Conservation (phyloP, 1,140 invertebrate species). For the Calliopsis andreniformis region DNA sequence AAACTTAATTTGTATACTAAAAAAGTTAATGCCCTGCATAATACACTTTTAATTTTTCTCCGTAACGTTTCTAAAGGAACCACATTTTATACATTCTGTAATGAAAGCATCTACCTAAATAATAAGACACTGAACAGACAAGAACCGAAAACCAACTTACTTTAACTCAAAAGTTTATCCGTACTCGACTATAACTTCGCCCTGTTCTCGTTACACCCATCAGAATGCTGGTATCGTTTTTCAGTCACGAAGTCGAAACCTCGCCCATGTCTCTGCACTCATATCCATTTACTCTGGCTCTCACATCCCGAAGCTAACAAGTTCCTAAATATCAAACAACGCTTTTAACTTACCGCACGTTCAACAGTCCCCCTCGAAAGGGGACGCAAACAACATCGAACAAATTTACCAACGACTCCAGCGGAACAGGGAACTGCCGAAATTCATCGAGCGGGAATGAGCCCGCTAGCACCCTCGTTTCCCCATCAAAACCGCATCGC, state of each 20-base stretch:
- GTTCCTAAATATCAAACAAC: conserved; percentile 45
- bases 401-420: conserved; percentile 36
- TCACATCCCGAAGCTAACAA: conserved; percentile 6
- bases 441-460: conserved; percentile 27
- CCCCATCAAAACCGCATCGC: conserved; percentile 32
- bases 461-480: conserved; percentile 4
- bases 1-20: too few species aligned
- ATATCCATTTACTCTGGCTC: conserved; percentile 7
- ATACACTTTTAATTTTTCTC: too few species aligned
- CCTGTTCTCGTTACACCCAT: too few species aligned
- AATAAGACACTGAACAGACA: too few species aligned
- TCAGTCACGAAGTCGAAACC: not conserved
- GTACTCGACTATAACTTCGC: not conserved
- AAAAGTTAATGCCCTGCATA: too few species aligned
- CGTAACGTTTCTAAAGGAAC: too few species aligned
- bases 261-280: not conserved
- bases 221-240: not conserved
- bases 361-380: conserved; percentile 19
- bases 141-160: too few species aligned
- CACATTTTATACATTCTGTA: too few species aligned
- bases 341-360: conserved; percentile 30
- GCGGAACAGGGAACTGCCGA: not conserved
- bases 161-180: too few species aligned
- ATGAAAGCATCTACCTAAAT: too few species aligned
- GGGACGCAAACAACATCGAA: conserved; percentile 39